Conservation (phyloP, 2,888 invertebrate genomes). For the Anticlea derivata region DNA sequence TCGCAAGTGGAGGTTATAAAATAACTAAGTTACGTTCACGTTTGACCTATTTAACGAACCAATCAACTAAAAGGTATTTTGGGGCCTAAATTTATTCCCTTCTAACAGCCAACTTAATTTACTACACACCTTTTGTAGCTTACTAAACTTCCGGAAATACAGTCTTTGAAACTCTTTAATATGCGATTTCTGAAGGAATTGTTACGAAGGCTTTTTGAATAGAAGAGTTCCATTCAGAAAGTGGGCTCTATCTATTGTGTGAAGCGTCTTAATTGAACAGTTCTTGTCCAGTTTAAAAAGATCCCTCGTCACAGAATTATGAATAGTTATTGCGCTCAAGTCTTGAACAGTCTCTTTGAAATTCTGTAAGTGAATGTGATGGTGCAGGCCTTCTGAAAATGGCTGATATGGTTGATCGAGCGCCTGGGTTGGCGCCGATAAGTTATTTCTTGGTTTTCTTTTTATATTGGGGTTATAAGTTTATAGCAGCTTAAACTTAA, state of each 20-base stretch:
- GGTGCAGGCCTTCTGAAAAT: constrained; percentile 16
- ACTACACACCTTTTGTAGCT: constrained; percentile 14
- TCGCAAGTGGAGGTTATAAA: constrained; percentile 8
- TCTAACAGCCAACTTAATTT: constrained; percentile 20
- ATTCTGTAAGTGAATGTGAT: constrained; percentile 5
- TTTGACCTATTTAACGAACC: constrained; percentile 22
- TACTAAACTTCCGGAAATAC: constrained; percentile 9
- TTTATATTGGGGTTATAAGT: neutral
- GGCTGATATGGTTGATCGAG: constrained; percentile 21
- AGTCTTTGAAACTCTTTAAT: constrained; percentile 6
- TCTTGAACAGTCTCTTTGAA: constrained; percentile 3
- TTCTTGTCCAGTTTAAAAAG: constrained; percentile 12
- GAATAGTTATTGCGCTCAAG: neutral
- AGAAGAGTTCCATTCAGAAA: constrained; percentile 8
- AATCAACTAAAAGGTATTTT: constrained; percentile 28
- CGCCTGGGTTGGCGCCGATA: constrained; percentile 20
- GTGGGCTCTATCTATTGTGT: constrained; percentile 18
- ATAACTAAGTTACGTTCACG: constrained; percentile 17
- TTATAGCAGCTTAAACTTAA: neutral
- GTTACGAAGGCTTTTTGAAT: constrained; percentile 13
- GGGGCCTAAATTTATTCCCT: constrained; percentile 22
- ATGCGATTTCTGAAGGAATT: constrained; percentile 6
- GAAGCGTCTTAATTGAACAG: constrained; percentile 18
- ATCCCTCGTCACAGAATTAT: constrained; percentile 8
- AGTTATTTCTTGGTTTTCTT: constrained; percentile 12